phyloP scores from a whole-genome alignment of 2,113 vertebrate genomes.

The Columba livia region DNA sequence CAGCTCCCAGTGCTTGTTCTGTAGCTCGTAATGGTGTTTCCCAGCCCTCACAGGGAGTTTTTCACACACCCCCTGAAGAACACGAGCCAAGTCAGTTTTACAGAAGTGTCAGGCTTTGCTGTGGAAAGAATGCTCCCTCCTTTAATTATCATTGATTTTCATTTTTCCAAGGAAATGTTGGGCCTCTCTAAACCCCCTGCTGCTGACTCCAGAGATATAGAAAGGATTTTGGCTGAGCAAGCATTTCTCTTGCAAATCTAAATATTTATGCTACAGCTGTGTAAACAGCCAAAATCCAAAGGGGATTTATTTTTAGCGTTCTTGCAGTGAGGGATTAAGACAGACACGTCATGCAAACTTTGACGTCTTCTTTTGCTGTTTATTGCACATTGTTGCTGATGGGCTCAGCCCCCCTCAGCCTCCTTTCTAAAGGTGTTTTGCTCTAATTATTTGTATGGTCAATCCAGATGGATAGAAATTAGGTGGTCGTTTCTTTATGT shows the following conservation, averaged over 20 bases:
- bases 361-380: background rate
- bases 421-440: background rate
- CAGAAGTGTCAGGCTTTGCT: background rate
- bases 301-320: background rate
- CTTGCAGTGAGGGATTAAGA: background rate
- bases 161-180: conserved; percentile 11
- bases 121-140: background rate
- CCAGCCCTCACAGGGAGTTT: accelerated
- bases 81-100: background rate
- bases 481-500: background rate
- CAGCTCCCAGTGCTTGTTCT: accelerated
- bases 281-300: background rate
- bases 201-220: conserved; percentile 5
- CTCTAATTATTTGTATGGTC: background rate
- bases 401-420: background rate
- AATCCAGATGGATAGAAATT: background rate
- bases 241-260: conserved; percentile 25
- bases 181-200: background rate
- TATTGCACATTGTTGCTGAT: background rate
- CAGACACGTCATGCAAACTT: accelerated
- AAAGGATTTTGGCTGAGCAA: conserved; percentile 11
- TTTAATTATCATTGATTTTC: conserved; percentile 40
- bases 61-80: accelerated
- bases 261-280: conserved; percentile 64
- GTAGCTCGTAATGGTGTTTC: background rate